phyloP scores from a whole-genome alignment of 1,140 invertebrate species.

The Tetramorium parvispinum region DNA sequence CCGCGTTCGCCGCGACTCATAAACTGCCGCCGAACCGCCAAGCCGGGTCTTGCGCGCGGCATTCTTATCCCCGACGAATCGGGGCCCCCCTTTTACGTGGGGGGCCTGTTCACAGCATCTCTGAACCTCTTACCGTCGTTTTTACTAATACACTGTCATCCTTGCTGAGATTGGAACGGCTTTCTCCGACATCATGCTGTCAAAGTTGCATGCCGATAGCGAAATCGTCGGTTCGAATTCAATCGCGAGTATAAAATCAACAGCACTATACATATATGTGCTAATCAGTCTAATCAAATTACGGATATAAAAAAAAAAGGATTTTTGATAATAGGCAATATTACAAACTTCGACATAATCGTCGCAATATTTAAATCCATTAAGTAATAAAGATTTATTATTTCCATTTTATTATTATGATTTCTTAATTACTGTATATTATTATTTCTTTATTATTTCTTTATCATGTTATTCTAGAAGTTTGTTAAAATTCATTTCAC shows the following conservation, averaged over 20 bases:
- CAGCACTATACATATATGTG: background rate
- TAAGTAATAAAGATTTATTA: background rate
- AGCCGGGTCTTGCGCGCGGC: slow-evolving; percentile 10
- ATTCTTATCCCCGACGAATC: slow-evolving; percentile 50
- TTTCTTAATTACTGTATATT: background rate
- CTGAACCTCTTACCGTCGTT: background rate
- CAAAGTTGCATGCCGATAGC: slow-evolving; percentile 40
- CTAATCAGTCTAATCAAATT: background rate
- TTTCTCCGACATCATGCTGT: slow-evolving; percentile 41
- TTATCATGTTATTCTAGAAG: background rate
- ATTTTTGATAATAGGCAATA: background rate
- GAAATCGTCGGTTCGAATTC: slow-evolving; percentile 1
- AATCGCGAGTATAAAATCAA: background rate
- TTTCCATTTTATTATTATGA: background rate
- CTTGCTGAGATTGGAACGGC: background rate
- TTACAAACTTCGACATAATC: background rate
- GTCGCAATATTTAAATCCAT: slow-evolving; percentile 10
- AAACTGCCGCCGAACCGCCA: slow-evolving; percentile 36
- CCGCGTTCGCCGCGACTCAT: slow-evolving; percentile 28
- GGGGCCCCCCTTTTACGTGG: background rate
- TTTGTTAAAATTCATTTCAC: background rate
- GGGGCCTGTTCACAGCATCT: background rate
- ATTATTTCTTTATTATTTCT: too few species aligned
- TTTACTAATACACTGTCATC: slow-evolving; percentile 49
- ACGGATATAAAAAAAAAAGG: background rate